A percentile compares a stretch with the other conserved stretches of the same genome.
Evolutionary conservation across 2,888 invertebrate species (phyloP).

Genomic region (Phymatocera aterrima): DNA sequence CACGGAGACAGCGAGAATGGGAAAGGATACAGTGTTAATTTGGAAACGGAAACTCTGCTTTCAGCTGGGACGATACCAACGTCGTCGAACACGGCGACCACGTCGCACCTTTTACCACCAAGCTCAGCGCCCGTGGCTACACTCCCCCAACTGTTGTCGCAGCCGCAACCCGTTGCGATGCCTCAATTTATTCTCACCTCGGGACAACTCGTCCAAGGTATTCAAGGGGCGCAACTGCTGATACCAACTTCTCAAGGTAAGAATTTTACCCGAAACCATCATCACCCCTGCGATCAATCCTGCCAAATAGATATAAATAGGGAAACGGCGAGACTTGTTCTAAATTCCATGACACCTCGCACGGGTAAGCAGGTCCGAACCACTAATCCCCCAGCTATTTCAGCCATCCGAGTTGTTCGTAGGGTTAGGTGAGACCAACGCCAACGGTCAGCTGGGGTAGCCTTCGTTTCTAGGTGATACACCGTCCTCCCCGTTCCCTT

Average conservation of each 20-base stretch:
- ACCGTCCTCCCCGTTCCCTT: conserved; percentile 10
- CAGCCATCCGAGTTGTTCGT: conserved; percentile 54
- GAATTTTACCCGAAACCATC: conserved; percentile 36
- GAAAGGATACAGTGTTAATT: conserved; percentile 56
- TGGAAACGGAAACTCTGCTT: conserved; percentile 61
- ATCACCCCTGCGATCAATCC: neutral
- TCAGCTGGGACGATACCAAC: conserved; percentile 71
- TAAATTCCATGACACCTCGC: conserved; percentile 50
- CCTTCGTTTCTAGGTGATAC: neutral
- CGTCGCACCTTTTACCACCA: conserved; percentile 68
- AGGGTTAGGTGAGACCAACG: conserved; percentile 67
- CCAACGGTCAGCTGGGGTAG: conserved; percentile 57
- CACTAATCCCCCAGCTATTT: conserved; percentile 70
- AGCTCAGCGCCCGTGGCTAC: conserved; percentile 77
- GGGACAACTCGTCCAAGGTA: conserved; percentile 93
- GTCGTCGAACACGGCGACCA: conserved; percentile 71
- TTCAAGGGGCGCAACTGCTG: conserved; percentile 94
- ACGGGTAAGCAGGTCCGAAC: conserved; percentile 46
- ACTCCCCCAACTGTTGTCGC: conserved; percentile 78
- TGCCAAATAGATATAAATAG: neutral
- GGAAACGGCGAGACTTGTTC: conserved; percentile 58
- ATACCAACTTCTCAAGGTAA: conserved; percentile 97
- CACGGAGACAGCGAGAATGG: no score
- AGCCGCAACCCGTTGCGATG: conserved; percentile 84
- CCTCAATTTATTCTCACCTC: conserved; percentile 94